Evolutionary conservation across 2,113 vertebrate species (phyloP).

Genomic region (Hipposideros armiger): DNA sequence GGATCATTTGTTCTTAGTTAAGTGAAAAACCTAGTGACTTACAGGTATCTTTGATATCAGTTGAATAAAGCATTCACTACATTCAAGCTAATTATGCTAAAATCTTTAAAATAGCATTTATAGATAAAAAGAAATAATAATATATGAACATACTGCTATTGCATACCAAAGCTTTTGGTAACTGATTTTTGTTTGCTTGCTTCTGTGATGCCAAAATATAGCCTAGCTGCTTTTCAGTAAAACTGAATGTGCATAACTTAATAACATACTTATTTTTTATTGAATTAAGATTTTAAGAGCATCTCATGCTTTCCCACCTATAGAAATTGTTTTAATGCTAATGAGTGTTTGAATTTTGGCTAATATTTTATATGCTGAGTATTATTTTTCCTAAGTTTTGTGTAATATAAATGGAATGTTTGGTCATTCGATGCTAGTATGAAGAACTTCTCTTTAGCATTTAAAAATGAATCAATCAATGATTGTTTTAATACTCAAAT

Average conservation of each 20-base stretch:
- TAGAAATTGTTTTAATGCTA: conserved; percentile 47
- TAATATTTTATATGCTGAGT: conserved; percentile 62
- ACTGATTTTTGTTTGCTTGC: conserved; percentile 46
- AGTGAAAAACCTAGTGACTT: conserved; percentile 38
- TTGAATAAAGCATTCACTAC: conserved; percentile 15
- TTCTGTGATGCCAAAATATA: conserved; percentile 44
- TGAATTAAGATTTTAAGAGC: conserved; percentile 50
- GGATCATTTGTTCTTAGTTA: conserved; percentile 17
- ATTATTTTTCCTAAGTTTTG: conserved; percentile 65
- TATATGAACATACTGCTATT: conserved; percentile 17
- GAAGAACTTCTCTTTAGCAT: conserved; percentile 46
- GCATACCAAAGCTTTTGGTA: conserved; percentile 66
- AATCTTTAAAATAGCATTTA: conserved; percentile 42
- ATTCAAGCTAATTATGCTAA: conserved; percentile 29
- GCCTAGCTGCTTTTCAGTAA: conserved; percentile 60
- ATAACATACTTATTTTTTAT: conserved; percentile 15
- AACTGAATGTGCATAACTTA: conserved; percentile 32
- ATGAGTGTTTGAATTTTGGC: conserved; percentile 43
- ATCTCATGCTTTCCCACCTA: conserved; percentile 34
- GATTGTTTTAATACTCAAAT: conserved; percentile 66
- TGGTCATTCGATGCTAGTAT: not conserved
- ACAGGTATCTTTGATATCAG: conserved; percentile 58
- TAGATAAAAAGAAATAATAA: conserved; percentile 14
- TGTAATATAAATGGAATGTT: conserved; percentile 46
- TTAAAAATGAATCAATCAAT: conserved; percentile 60